Conservation (phyloP, 2,797 vertebrate genomes). For the Coregonus sp. region DNA sequence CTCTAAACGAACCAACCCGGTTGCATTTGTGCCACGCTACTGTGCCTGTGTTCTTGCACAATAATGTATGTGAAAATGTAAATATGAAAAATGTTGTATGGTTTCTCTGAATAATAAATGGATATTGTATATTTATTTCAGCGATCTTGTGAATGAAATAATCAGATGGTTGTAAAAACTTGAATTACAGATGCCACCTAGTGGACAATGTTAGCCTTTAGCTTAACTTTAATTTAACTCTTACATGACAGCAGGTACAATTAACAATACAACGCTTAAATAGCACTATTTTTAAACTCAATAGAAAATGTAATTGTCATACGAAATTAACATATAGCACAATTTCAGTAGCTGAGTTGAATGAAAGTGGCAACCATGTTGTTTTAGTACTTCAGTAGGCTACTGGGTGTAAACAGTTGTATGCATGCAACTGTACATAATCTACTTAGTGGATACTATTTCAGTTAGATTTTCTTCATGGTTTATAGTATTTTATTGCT, state of each 20-base stretch:
- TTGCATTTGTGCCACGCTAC: constrained; percentile 44
- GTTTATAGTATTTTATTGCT: not conserved
- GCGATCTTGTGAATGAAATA: not conserved
- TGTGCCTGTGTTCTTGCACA: constrained; percentile 10
- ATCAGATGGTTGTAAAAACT: not conserved
- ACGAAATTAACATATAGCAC: constrained; percentile 26
- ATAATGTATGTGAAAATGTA: constrained; percentile 31
- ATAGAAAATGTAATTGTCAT: constrained; percentile 31
- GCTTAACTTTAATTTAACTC: constrained; percentile 53
- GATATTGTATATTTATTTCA: constrained; percentile 13
- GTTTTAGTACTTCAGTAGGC: not conserved
- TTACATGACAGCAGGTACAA: constrained; percentile 52
- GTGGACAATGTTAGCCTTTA: constrained; percentile 47
- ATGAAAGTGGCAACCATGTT: not conserved
- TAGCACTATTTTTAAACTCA: not conserved
- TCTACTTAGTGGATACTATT: not conserved
- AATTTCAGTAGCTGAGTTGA: not conserved
- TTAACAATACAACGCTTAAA: not conserved
- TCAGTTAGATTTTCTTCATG: not conserved
- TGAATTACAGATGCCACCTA: constrained; percentile 22
- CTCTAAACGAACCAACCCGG: not conserved
- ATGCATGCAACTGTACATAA: not conserved
- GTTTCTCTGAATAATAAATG: constrained; percentile 17
- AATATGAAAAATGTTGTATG: constrained; percentile 25
- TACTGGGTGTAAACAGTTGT: constrained; percentile 1